Conservation (phyloP, 2,113 vertebrate species). For the Clarias batrachus region DNA sequence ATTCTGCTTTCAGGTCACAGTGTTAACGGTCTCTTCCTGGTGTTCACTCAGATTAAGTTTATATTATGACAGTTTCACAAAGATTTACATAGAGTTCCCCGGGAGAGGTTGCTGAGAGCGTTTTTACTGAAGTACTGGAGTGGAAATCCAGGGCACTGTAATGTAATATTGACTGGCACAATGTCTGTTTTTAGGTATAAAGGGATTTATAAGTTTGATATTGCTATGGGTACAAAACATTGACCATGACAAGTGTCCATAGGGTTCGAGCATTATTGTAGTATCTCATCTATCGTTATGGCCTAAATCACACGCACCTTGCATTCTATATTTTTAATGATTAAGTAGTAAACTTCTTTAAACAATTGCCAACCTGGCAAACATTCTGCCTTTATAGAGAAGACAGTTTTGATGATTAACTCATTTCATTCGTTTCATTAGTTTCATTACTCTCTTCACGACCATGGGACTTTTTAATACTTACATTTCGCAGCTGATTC, state of each 20-base stretch:
- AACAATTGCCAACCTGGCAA: too few species aligned
- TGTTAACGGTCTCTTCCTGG: not conserved
- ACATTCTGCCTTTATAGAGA: too few species aligned
- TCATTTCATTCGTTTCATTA: too few species aligned
- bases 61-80: not conserved
- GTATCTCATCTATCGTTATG: not conserved
- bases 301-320: not conserved
- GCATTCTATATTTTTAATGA: not conserved
- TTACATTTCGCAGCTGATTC: too few species aligned
- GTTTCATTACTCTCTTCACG: too few species aligned
- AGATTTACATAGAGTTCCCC: not conserved
- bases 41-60: not conserved
- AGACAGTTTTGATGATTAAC: too few species aligned
- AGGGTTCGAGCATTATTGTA: not conserved
- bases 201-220: not conserved
- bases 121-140: not conserved
- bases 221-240: not conserved
- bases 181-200: not conserved
- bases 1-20: not conserved
- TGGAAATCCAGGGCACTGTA: not conserved
- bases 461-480: too few species aligned
- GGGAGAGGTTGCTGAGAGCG: not conserved
- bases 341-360: not conserved
- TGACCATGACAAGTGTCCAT: not conserved
- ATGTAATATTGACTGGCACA: not conserved